Evolutionary conservation across 2,888 invertebrate species (phyloP).

Genomic region (Troilus luridus): DNA sequence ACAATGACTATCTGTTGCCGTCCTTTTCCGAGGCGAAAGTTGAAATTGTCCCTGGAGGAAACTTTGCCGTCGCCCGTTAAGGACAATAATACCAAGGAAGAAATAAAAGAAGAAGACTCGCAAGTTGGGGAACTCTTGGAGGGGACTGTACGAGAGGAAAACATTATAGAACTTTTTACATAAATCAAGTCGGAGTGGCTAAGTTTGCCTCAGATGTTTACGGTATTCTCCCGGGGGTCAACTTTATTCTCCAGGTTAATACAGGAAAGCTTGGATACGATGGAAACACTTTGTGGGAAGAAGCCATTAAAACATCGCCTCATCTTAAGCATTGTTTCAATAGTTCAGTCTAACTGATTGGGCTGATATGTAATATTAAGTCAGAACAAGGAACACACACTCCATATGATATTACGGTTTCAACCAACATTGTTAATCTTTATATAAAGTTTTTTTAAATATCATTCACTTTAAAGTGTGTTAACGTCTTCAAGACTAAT

Average conservation of each 20-base stretch:
- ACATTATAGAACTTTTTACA: constrained; percentile 22
- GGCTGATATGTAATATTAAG: neutral
- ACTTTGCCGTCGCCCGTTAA: constrained; percentile 4
- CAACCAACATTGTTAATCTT: no score
- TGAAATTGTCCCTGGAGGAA: neutral
- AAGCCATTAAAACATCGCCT: neutral
- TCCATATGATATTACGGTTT: no score
- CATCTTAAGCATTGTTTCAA: neutral
- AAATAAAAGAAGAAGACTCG: constrained; percentile 24
- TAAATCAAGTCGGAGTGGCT: constrained; percentile 25
- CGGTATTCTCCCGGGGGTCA: neutral
- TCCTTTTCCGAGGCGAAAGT: neutral
- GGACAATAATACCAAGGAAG: neutral
- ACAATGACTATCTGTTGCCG: neutral
- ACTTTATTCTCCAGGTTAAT: constrained; percentile 16
- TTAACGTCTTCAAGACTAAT: no score
- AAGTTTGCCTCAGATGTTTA: constrained; percentile 43
- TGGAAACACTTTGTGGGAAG: neutral
- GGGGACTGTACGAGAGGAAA: neutral
- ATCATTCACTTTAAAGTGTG: no score
- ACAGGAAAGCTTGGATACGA: neutral
- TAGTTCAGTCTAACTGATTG: neutral
- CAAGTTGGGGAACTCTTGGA: constrained; percentile 5
- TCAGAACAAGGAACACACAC: no score
- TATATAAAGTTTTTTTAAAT: no score